Evolutionary conservation across 2,113 vertebrate species (phyloP).

Genomic region (Spermophilus dauricus): DNA sequence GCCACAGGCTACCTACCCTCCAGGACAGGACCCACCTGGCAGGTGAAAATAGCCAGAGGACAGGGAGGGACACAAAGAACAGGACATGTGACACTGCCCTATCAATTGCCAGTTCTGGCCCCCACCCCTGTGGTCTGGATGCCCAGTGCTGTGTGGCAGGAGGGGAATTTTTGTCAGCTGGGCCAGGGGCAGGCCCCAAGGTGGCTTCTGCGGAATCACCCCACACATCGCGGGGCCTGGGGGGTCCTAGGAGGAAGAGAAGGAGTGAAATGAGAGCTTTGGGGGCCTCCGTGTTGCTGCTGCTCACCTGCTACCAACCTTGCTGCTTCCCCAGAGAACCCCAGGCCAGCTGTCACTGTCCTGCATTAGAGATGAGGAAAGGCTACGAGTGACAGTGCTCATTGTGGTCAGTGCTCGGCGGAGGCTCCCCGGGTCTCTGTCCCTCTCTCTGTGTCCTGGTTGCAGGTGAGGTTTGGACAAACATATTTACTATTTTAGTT

Average conservation of each 20-base stretch:
- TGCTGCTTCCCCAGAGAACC: not conserved
- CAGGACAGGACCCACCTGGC: not conserved
- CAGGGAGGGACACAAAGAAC: not conserved
- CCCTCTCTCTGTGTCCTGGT: not conserved
- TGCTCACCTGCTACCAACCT: not conserved
- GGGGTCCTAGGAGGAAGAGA: not conserved
- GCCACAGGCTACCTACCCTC: not conserved
- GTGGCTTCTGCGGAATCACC: rapidly evolving
- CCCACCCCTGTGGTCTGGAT: not conserved
- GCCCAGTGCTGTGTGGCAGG: too few species aligned
- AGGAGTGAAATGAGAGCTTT: not conserved
- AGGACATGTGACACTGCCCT: not conserved
- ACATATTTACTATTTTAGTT: not conserved
- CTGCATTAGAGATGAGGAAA: not conserved
- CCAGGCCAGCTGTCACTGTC: not conserved
- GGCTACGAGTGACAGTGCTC: rapidly evolving
- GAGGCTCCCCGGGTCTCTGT: not conserved
- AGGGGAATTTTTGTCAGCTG: not conserved
- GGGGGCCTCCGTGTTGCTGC: not conserved
- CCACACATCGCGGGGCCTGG: not conserved
- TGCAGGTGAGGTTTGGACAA: constrained; percentile 2
- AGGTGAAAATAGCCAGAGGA: not conserved
- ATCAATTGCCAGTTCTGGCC: not conserved
- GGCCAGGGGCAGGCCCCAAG: not conserved
- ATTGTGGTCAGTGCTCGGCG: not conserved